A percentile compares a stretch with the other conserved stretches of the same genome.
Evolutionary conservation across 2,888 invertebrate species (phyloP).

Genomic region (Leucophenga maculata): DNA sequence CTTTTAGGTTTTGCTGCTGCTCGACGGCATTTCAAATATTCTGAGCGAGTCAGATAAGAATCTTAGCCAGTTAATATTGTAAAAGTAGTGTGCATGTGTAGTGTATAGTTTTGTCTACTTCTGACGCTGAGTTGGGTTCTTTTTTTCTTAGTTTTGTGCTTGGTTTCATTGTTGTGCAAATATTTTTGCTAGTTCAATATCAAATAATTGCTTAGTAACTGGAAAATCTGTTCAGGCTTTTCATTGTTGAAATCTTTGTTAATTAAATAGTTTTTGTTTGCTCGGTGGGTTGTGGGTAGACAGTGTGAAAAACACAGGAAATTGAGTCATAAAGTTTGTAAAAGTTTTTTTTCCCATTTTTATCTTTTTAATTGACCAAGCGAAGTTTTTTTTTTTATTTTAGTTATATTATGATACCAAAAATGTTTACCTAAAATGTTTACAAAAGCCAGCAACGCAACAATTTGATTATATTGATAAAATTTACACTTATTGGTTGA

Average conservation of each 20-base stretch:
- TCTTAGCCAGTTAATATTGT: background rate
- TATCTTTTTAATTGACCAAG: slow-evolving; percentile 12
- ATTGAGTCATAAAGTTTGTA: slow-evolving; percentile 7
- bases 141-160: background rate
- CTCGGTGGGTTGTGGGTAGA: background rate
- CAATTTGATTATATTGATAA: too few species aligned
- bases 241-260: background rate
- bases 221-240: background rate
- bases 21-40: slow-evolving; percentile 1
- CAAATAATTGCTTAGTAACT: slow-evolving; percentile 8
- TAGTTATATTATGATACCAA: too few species aligned
- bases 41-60: slow-evolving; percentile 1
- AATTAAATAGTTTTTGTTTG: background rate
- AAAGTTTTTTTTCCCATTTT: background rate
- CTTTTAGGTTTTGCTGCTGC: background rate
- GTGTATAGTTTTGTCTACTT: background rate
- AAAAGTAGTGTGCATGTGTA: too few species aligned
- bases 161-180: background rate
- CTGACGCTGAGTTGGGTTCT: background rate
- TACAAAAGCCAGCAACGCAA: too few species aligned
- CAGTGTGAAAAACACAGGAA: background rate
- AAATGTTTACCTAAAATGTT: too few species aligned
- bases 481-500: too few species aligned
- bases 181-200: background rate
- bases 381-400: too few species aligned